Percentiles rank a stretch among this genome's conserved stretches.
Evolutionary conservation across 2,797 vertebrate species (phyloP).

Genomic region (Smutsia temminckii): DNA sequence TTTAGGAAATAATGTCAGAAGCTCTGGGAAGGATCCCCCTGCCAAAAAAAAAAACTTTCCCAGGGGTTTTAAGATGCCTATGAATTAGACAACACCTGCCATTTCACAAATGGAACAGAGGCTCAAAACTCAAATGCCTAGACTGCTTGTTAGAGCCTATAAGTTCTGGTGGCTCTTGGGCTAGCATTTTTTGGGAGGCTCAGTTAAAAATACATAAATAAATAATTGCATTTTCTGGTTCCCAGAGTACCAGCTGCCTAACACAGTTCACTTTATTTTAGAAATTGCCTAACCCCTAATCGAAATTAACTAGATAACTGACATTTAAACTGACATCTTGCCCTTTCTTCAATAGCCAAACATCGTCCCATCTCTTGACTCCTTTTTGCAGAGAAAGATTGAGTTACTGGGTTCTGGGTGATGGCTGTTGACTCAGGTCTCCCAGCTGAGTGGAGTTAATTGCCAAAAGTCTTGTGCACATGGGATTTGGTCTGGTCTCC

Average conservation of each 20-base stretch:
- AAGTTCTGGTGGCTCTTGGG: not conserved
- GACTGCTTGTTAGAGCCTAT: not conserved
- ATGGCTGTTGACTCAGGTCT: not conserved
- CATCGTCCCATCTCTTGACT: not conserved
- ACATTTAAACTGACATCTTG: not conserved
- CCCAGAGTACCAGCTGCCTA: not conserved
- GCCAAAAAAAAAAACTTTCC: not conserved
- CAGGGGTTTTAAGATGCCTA: not conserved
- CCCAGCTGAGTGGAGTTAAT: not conserved
- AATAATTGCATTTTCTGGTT: not conserved
- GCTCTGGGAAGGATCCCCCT: not conserved
- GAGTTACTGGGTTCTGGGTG: not conserved
- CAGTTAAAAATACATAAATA: not conserved
- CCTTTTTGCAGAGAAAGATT: not conserved
- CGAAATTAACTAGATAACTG: not conserved
- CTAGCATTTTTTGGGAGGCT: not conserved
- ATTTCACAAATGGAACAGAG: not conserved
- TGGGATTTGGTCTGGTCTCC: not conserved
- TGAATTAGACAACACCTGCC: not conserved
- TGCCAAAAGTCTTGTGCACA: not conserved
- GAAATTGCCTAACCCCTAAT: not conserved
- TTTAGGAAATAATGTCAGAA: not conserved
- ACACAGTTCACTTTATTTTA: conserved; percentile 31
- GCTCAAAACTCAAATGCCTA: not conserved
- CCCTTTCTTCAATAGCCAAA: not conserved